Conservation (phyloP, 2,797 vertebrate genomes). For the Oceanodroma leucorhoa region DNA sequence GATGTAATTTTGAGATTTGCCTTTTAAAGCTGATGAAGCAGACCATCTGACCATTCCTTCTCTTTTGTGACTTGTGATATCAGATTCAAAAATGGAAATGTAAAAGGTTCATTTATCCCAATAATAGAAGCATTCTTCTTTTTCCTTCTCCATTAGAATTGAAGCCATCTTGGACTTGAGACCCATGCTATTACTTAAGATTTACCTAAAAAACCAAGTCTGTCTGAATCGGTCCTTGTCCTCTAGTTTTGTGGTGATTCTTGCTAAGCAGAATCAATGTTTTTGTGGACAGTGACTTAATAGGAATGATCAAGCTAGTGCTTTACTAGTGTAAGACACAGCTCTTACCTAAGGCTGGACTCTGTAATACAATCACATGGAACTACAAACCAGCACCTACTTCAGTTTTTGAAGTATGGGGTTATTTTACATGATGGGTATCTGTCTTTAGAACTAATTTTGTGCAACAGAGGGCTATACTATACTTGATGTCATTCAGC, state of each 20-base stretch:
- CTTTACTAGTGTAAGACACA: not conserved
- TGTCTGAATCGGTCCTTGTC: not conserved
- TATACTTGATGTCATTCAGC: not conserved
- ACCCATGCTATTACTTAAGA: not conserved
- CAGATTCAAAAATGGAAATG: not conserved
- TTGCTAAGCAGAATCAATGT: not conserved
- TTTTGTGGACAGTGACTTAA: not conserved
- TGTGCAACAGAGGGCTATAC: not conserved
- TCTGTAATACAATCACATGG: not conserved
- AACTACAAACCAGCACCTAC: not conserved
- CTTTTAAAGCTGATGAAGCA: not conserved
- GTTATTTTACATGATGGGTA: not conserved
- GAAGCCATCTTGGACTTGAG: not conserved
- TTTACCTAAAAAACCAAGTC: not conserved
- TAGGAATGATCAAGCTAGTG: not conserved
- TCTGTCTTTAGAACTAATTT: not conserved
- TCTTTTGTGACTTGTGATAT: not conserved
- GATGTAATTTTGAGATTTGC: not conserved
- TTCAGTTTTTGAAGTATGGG: not conserved
- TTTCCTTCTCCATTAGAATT: not conserved
- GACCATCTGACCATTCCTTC: not conserved
- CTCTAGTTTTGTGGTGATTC: not conserved
- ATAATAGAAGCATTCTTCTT: not conserved
- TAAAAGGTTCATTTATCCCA: not conserved
- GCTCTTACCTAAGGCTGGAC: not conserved